Conservation (phyloP, 2,888 invertebrate genomes). For the Ophion costatus region DNA sequence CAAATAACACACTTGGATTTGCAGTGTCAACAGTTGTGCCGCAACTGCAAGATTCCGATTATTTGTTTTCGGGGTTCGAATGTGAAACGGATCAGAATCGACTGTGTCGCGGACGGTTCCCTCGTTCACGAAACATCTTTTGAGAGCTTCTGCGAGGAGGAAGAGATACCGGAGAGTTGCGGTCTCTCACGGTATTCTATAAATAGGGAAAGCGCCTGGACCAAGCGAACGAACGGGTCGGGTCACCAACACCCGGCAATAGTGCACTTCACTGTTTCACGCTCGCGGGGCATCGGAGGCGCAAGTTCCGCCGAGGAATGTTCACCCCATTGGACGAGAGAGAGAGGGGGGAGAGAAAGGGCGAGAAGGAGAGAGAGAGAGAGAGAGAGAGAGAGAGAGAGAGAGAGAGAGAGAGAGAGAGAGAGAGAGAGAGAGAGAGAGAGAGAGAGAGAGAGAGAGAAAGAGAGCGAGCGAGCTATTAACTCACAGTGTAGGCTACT, state of each 20-base stretch:
- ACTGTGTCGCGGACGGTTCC: not conserved
- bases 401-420: no score
- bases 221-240: constrained; percentile 63
- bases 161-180: constrained; percentile 21
- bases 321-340: constrained; percentile 70
- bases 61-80: no score
- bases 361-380: not conserved
- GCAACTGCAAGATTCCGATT: no score
- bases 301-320: constrained; percentile 75
- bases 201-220: constrained; percentile 65
- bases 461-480: not conserved
- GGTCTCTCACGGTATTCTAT: constrained; percentile 59
- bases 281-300: constrained; percentile 39
- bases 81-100: no score
- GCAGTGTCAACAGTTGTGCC: no score
- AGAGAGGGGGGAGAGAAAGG: not conserved
- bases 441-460: not conserved
- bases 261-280: constrained; percentile 40
- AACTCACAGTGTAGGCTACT: constrained; percentile 27
- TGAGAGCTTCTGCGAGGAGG: constrained; percentile 56
- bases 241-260: constrained; percentile 63
- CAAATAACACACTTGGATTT: no score
- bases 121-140: constrained; percentile 37
- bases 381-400: not conserved
- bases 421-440: no score